phyloP scores from a whole-genome alignment of 2,113 vertebrate species.

The Elanus axillaris region DNA sequence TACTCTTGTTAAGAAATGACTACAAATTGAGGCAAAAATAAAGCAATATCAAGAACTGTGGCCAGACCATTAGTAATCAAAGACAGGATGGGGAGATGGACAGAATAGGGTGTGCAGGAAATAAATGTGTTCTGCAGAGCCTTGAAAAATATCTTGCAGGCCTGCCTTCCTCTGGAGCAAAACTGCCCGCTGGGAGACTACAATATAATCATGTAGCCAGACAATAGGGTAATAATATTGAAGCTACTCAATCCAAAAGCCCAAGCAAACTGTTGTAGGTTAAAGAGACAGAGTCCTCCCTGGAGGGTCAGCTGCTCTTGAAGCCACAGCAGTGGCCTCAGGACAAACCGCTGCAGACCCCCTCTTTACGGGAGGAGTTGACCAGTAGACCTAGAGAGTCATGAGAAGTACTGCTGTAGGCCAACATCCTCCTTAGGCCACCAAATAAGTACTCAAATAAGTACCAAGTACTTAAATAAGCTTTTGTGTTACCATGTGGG shows the following conservation, averaged over 20 bases:
- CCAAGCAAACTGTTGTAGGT: background rate
- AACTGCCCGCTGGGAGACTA: background rate
- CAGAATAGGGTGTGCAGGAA: background rate
- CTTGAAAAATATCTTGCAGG: background rate
- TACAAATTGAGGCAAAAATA: background rate
- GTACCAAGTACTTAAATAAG: background rate
- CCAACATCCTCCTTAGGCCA: background rate
- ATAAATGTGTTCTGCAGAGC: background rate
- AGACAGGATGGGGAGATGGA: background rate
- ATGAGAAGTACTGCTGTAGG: background rate
- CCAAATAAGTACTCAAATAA: background rate
- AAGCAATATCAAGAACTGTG: background rate
- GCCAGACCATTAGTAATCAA: background rate
- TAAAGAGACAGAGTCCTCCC: background rate
- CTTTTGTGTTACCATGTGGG: background rate
- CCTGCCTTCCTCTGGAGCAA: background rate
- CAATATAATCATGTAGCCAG: background rate
- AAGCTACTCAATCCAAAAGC: background rate
- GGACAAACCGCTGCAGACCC: background rate
- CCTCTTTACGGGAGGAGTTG: background rate
- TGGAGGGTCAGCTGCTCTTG: background rate
- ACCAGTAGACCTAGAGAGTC: fast-evolving
- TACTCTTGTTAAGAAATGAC: background rate
- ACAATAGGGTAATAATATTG: background rate
- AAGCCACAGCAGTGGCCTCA: background rate